Conservation (phyloP, 1,140 invertebrate species). For the Centruroides vittatus region DNA sequence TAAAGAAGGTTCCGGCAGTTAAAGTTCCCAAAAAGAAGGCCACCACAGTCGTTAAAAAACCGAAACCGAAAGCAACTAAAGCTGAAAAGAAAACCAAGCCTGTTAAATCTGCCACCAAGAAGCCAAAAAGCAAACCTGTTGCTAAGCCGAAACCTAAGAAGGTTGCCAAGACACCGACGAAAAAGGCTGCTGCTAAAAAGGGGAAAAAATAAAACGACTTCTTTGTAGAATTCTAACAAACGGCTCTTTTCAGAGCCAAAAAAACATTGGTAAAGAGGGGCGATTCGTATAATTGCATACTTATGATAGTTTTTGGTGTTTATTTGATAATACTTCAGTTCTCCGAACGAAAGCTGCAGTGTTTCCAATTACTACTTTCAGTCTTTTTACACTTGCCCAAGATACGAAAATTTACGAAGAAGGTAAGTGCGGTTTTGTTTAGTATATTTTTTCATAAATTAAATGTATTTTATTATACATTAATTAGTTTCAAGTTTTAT, state of each 20-base stretch:
- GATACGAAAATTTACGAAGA: no score
- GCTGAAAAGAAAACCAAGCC: background rate
- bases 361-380: no score
- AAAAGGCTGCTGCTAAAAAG: background rate
- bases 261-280: background rate
- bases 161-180: background rate
- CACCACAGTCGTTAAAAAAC: constrained; percentile 8
- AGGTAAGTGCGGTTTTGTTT: no score
- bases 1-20: background rate
- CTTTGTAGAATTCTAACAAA: background rate
- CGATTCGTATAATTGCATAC: background rate
- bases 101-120: background rate
- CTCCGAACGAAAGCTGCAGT: no score
- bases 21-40: background rate
- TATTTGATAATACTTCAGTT: no score
- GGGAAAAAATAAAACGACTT: background rate
- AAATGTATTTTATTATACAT: no score
- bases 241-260: background rate
- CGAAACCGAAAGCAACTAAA: background rate
- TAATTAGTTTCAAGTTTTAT: no score
- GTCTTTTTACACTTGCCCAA: no score
- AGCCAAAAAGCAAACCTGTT: background rate
- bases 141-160: background rate
- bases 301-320: no score
- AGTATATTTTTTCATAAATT: no score